phyloP scores from a whole-genome alignment of 2,888 invertebrate species.

The Agrochola macilenta region DNA sequence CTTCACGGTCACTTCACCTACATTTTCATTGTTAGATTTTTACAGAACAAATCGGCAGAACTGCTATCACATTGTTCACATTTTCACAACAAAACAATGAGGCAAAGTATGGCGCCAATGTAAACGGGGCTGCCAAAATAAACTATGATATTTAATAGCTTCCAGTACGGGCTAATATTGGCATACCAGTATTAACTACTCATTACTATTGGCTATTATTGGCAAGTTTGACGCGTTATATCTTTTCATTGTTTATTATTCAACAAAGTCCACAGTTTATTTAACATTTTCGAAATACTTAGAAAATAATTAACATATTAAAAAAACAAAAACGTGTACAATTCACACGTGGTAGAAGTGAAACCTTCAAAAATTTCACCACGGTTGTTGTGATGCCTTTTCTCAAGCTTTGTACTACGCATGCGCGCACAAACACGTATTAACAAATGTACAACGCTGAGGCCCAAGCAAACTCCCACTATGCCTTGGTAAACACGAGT shows the following conservation, averaged over 20 bases:
- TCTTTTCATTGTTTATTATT: not conserved
- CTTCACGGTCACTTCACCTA: no score
- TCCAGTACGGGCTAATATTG: constrained; percentile 6
- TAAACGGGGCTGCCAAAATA: constrained; percentile 32
- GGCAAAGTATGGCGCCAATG: constrained; percentile 11
- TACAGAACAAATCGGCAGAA: not conserved
- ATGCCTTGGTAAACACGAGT: no score
- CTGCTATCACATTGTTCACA: constrained; percentile 3
- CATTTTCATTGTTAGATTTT: not conserved
- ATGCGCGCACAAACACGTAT: no score
- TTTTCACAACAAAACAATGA: constrained; percentile 10
- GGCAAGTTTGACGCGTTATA: not conserved
- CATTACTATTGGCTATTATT: not conserved
- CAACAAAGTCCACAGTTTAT: not conserved
- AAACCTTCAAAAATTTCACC: no score
- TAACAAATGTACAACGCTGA: no score
- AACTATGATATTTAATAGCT: constrained; percentile 24
- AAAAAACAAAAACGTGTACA: no score
- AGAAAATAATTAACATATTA: no score
- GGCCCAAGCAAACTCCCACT: no score
- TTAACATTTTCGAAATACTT: no score
- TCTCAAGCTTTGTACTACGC: no score
- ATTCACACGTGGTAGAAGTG: no score
- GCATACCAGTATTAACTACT: constrained; percentile 22
- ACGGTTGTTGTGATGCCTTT: no score